Evolutionary conservation across 2,797 vertebrate species (phyloP).

Genomic region (Epinephelus coioides): DNA sequence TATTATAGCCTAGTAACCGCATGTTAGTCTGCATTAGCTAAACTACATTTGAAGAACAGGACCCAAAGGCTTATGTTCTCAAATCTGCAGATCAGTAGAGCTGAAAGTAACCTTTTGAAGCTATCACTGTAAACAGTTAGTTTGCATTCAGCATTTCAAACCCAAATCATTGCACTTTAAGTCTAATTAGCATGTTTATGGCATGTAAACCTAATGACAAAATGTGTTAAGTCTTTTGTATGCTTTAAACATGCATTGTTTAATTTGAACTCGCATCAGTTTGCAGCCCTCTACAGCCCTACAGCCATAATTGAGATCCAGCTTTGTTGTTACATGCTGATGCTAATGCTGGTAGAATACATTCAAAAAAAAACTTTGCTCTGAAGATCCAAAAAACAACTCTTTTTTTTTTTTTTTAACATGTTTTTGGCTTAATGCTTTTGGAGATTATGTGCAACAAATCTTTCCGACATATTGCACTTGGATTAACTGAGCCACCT

Average conservation of each 20-base stretch:
- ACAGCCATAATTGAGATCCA: too few species aligned
- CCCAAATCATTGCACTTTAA: neutral
- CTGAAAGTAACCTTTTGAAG: neutral
- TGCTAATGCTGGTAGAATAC: neutral
- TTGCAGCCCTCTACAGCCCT: neutral
- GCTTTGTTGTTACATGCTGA: neutral
- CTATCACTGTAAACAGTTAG: neutral
- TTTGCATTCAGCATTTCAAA: neutral
- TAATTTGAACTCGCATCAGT: neutral
- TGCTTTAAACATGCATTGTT: neutral
- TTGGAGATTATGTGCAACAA: too few species aligned
- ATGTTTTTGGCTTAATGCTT: too few species aligned
- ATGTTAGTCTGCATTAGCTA: too few species aligned
- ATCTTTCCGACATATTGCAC: too few species aligned
- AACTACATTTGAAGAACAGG: too few species aligned
- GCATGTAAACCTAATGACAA: neutral
- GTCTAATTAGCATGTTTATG: neutral
- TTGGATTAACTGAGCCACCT: neutral
- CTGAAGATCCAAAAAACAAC: too few species aligned
- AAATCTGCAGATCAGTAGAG: constrained; percentile 15
- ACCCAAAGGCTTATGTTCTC: neutral
- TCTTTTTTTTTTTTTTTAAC: too few species aligned
- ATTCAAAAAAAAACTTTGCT: too few species aligned
- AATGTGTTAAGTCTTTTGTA: neutral
- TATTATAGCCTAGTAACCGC: too few species aligned